Evolutionary conservation across 1,140 invertebrate genomes (phyloP).

Genomic region (Neuroterus valhalla): DNA sequence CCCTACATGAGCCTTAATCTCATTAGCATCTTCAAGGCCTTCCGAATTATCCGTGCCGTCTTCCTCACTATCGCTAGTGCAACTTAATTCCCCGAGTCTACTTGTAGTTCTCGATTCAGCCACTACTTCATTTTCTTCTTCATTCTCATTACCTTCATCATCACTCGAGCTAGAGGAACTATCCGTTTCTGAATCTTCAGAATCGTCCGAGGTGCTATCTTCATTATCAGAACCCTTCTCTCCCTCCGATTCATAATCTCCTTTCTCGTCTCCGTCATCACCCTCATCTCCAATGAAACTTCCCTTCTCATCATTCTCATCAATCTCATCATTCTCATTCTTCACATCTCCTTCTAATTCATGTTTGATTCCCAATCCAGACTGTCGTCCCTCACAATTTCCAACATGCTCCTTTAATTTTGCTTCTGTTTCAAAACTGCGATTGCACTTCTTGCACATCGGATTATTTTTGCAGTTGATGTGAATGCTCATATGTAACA

Average conservation of each 20-base stretch:
- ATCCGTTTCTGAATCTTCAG: conserved; percentile 61
- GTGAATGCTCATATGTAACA: conserved; percentile 78
- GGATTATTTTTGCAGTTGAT: conserved; percentile 72
- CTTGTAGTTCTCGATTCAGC: conserved; percentile 54
- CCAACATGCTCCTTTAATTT: conserved; percentile 63
- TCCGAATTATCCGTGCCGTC: conserved; percentile 49
- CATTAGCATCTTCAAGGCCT: conserved; percentile 24
- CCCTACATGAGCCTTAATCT: conserved; percentile 37
- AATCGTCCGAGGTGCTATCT: conserved; percentile 55
- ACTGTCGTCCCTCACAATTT: conserved; percentile 57
- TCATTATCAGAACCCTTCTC: conserved; percentile 52
- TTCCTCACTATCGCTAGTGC: conserved; percentile 45
- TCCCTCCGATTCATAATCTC: conserved; percentile 47
- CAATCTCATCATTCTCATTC: conserved; percentile 37
- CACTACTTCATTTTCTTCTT: conserved; percentile 46
- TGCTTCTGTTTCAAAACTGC: conserved; percentile 65
- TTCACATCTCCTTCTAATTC: conserved; percentile 41
- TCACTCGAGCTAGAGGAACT: conserved; percentile 52
- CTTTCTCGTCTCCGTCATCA: conserved; percentile 45
- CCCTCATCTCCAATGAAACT: conserved; percentile 61
- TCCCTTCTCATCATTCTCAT: conserved; percentile 57
- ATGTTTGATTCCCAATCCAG: conserved; percentile 43
- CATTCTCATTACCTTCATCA: conserved; percentile 56
- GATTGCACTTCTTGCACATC: conserved; percentile 64
- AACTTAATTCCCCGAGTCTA: conserved; percentile 41